Conservation (phyloP, 2,797 vertebrate species). For the Astyanax mexicanus region DNA sequence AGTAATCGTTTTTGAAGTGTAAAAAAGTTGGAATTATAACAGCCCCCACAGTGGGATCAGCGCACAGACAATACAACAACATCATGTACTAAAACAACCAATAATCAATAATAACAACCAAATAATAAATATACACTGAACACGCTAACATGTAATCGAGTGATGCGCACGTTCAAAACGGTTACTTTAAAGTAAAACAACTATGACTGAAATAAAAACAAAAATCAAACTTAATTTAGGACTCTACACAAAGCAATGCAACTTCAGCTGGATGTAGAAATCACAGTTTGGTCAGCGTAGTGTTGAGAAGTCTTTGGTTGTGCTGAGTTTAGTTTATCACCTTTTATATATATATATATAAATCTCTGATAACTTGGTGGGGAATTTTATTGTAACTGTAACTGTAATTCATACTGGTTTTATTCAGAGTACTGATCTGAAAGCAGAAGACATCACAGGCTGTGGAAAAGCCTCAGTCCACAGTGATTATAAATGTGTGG, state of each 20-base stretch:
- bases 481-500: constrained; percentile 6
- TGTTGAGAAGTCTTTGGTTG: constrained; percentile 61
- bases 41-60: constrained; percentile 30
- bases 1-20: constrained; percentile 46
- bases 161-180: constrained; percentile 42
- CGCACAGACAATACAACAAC: constrained; percentile 48
- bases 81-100: constrained; percentile 50
- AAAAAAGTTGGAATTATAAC: constrained; percentile 60
- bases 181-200: constrained; percentile 27
- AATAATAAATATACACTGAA: constrained; percentile 59
- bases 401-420: not conserved
- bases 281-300: constrained; percentile 52
- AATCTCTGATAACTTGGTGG: not conserved
- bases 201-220: constrained; percentile 7
- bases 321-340: not conserved
- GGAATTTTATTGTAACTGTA: constrained; percentile 4
- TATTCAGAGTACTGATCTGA: too few species aligned
- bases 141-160: constrained; percentile 34
- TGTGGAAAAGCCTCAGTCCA: constrained; percentile 23
- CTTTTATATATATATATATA: not conserved
- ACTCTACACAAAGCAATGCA: constrained; percentile 4
- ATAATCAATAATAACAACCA: constrained; percentile 35
- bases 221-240: constrained; percentile 6
- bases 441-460: constrained; percentile 21
- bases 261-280: constrained; percentile 16